Evolutionary conservation across 2,888 invertebrate genomes (phyloP).

Genomic region (Pogonocherus hispidulus): DNA sequence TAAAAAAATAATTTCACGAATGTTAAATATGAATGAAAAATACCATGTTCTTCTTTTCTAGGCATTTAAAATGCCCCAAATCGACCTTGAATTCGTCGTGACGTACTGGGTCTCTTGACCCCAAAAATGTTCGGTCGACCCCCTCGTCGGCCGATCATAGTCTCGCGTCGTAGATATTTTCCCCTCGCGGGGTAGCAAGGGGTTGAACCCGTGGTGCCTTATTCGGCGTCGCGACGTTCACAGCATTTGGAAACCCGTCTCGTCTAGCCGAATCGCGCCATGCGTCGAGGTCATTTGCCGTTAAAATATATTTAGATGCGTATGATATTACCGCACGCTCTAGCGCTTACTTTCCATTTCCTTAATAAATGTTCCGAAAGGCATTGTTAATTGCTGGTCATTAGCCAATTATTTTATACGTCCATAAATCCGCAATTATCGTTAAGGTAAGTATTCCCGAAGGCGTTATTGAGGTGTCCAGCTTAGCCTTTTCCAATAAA

Average conservation of each 20-base stretch:
- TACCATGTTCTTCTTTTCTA: no score
- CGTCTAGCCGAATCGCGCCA: constrained; percentile 37
- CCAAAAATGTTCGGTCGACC: background rate
- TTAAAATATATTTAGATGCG: constrained; percentile 25
- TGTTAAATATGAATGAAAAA: no score
- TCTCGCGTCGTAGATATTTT: constrained; percentile 9
- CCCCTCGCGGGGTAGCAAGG: background rate
- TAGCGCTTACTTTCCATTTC: background rate
- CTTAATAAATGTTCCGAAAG: background rate
- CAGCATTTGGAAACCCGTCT: constrained; percentile 18
- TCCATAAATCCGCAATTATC: constrained; percentile 1
- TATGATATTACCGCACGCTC: constrained; percentile 9
- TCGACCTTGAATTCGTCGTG: background rate
- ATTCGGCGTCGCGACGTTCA: constrained; percentile 42
- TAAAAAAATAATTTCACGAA: no score
- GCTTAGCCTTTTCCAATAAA: no score
- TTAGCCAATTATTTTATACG: background rate
- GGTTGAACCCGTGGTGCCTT: constrained; percentile 23
- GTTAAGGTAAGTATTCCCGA: background rate
- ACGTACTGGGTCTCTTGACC: background rate
- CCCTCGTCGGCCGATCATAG: background rate
- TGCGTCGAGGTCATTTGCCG: constrained; percentile 57
- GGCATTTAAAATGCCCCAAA: no score
- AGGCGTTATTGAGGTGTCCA: no score
- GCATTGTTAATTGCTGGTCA: background rate